These are phyloP conservation scores for Ariopsis seemanni DNA, from an alignment of 2,113 vertebrate genomes.

Conservation along the genomic window DNA sequence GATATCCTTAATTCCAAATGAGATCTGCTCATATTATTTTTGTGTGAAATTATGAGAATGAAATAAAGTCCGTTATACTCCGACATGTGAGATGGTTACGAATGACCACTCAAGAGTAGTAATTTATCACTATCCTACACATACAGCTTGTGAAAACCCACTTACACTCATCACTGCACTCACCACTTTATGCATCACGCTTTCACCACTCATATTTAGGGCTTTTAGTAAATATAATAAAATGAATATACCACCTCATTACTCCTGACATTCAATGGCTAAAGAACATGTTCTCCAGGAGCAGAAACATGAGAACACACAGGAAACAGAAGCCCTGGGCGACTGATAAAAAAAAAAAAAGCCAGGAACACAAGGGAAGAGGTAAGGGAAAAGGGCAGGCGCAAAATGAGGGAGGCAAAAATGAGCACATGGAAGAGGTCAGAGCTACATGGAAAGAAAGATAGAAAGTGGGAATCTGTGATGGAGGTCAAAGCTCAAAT, in stretches of 20 bases:
- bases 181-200: neutral
- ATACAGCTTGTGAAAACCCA: neutral
- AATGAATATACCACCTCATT: neutral
- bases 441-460: constrained; percentile 23
- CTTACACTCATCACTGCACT: neutral
- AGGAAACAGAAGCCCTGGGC: constrained; percentile 8
- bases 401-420: constrained; percentile 34
- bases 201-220: neutral
- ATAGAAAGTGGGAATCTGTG: constrained; percentile 23
- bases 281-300: neutral
- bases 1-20: neutral
- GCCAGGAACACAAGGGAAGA: constrained; percentile 3
- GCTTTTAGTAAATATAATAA: neutral
- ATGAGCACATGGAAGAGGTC: constrained; percentile 25
- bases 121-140: neutral
- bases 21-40: neutral
- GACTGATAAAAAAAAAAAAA: neutral
- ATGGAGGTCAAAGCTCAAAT: constrained; percentile 39
- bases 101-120: neutral
- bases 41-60: neutral
- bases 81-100: neutral
- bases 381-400: constrained; percentile 20
- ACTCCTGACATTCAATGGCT: neutral
- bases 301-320: neutral
- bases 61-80: neutral